Conservation (phyloP, 2,797 vertebrate species). For the Dendrocincla fuliginosa region DNA sequence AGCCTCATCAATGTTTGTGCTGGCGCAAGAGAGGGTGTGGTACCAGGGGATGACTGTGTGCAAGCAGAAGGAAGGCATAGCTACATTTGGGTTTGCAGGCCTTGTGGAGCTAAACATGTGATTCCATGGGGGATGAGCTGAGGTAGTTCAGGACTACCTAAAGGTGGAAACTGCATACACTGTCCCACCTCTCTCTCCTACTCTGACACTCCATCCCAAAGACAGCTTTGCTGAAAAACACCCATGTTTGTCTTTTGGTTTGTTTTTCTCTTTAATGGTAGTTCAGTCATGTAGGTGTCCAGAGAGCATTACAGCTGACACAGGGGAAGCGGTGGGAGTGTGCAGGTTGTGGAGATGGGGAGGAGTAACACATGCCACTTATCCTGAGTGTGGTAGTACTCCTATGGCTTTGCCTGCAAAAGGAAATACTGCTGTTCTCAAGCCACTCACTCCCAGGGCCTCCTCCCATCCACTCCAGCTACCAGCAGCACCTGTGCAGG, state of each 20-base stretch:
- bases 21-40: neutral
- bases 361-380: neutral
- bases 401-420: neutral
- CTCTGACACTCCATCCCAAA: neutral
- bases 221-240: neutral
- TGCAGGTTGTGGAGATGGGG: neutral
- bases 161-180: neutral
- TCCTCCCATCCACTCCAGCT: fast-evolving
- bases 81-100: neutral
- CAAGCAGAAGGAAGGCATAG: neutral
- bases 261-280: neutral
- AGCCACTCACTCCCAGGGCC: neutral
- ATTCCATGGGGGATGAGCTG: neutral
- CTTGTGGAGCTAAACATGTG: neutral
- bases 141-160: neutral
- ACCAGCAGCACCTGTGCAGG: neutral
- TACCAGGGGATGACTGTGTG: neutral
- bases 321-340: fast-evolving
- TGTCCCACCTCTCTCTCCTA: fast-evolving
- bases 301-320: neutral
- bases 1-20: neutral
- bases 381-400: too few species aligned
- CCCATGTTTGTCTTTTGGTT: neutral
- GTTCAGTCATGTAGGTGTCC: fast-evolving
- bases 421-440: neutral